phyloP scores from a whole-genome alignment of 2,113 vertebrate genomes.

The Otolemur garnettii region DNA sequence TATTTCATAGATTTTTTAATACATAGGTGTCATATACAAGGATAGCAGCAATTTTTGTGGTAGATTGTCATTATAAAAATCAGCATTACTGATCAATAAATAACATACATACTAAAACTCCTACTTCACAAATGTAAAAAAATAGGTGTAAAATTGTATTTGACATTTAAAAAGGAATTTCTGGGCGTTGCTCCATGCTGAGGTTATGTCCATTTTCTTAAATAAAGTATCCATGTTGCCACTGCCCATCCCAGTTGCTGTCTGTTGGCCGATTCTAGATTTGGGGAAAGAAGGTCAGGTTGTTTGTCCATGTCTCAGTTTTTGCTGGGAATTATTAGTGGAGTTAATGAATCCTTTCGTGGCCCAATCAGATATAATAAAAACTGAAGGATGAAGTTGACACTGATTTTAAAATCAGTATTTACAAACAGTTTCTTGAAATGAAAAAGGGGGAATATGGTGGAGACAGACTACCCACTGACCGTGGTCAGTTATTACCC shows the following conservation, averaged over 20 bases:
- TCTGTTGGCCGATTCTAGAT: not conserved
- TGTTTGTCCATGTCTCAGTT: slow-evolving; percentile 37
- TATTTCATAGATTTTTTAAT: not conserved
- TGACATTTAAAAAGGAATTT: not conserved
- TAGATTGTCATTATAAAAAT: not conserved
- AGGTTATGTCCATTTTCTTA: not conserved
- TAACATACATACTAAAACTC: not conserved
- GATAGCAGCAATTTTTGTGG: not conserved
- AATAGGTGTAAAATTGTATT: not conserved
- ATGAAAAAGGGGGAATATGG: not conserved
- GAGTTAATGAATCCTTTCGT: slow-evolving; percentile 55
- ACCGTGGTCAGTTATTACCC: not conserved
- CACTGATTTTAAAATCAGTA: not conserved
- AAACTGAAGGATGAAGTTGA: not conserved
- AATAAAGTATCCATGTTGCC: not conserved
- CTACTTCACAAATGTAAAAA: not conserved
- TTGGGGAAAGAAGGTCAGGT: not conserved
- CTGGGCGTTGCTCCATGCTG: not conserved
- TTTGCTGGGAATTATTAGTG: slow-evolving; percentile 53
- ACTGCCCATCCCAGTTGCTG: not conserved
- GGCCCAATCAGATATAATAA: not conserved
- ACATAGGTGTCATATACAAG: not conserved
- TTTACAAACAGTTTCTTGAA: slow-evolving; percentile 58
- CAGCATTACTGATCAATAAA: not conserved
- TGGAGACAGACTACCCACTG: not conserved